Evolutionary conservation across 2,113 vertebrate genomes (phyloP).

Genomic region (Pongo abelii): DNA sequence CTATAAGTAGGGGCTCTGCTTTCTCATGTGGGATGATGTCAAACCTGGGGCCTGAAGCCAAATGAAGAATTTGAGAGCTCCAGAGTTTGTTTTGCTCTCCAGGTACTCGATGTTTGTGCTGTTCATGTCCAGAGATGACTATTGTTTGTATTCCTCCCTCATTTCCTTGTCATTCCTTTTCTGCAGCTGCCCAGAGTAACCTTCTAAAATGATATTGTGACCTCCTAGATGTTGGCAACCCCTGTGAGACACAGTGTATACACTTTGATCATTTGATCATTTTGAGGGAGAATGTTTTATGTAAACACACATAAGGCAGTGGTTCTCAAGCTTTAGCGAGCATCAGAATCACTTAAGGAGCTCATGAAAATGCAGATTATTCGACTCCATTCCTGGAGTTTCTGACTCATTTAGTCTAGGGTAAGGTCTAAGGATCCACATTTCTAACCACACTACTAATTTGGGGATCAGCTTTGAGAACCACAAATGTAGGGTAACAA

Average conservation of each 20-base stretch:
- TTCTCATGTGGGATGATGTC: neutral
- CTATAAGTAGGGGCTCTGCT: neutral
- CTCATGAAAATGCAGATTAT: neutral
- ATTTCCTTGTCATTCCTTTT: neutral
- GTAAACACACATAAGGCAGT: neutral
- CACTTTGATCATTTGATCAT: neutral
- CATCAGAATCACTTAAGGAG: neutral
- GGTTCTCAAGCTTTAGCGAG: neutral
- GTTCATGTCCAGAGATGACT: neutral
- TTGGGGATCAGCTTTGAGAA: constrained; percentile 4
- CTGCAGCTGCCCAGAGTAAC: neutral
- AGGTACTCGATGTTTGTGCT: neutral
- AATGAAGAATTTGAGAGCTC: neutral
- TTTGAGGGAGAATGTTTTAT: neutral
- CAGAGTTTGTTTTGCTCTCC: neutral
- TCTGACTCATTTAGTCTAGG: neutral
- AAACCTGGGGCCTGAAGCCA: neutral
- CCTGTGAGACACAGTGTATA: neutral
- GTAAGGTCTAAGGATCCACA: neutral
- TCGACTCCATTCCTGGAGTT: neutral
- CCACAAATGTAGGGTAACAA: neutral
- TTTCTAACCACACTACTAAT: neutral
- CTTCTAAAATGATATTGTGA: neutral
- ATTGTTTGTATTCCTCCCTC: neutral
- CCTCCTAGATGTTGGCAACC: neutral